Percentiles rank a stretch among this genome's conserved stretches.
phyloP scores from a whole-genome alignment of 2,888 invertebrate species.

The Phyllotreta striolata region DNA sequence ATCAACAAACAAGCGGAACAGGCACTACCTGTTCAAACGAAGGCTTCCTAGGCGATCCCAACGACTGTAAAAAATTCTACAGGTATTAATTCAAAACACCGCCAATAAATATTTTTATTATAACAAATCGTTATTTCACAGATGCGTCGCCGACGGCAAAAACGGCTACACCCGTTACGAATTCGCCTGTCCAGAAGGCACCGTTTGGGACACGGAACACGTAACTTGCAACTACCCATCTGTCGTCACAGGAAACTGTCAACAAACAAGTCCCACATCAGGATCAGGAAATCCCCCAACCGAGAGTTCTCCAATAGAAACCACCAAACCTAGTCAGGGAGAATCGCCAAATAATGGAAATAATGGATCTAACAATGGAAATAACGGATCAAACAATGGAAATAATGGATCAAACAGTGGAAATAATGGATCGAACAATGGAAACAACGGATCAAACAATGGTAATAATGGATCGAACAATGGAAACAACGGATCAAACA shows the following conservation, averaged over 20 bases:
- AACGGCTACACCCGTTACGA: constrained; percentile 66
- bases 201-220: constrained; percentile 75
- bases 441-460: not conserved
- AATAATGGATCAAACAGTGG: not conserved
- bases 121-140: constrained; percentile 67
- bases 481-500: not conserved
- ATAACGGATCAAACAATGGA: not conserved
- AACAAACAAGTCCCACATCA: constrained; percentile 1
- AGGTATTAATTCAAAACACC: constrained; percentile 43
- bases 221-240: constrained; percentile 71
- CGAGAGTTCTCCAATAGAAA: not conserved
- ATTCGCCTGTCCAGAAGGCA: constrained; percentile 74
- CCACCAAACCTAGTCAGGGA: not conserved
- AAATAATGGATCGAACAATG: not conserved
- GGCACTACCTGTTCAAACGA: constrained; percentile 48
- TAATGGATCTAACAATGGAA: not conserved
- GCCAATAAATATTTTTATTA: no score
- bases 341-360: not conserved
- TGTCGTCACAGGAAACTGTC: constrained; percentile 60
- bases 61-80: constrained; percentile 55
- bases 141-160: constrained; percentile 72
- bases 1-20: constrained; percentile 34
- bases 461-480: constrained; percentile 2
- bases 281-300: not conserved
- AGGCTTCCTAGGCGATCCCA: constrained; percentile 53